A percentile compares a stretch with the other conserved stretches of the same genome.
Conservation (phyloP, 2,888 invertebrate genomes). For the Trimorus sp. region DNA sequence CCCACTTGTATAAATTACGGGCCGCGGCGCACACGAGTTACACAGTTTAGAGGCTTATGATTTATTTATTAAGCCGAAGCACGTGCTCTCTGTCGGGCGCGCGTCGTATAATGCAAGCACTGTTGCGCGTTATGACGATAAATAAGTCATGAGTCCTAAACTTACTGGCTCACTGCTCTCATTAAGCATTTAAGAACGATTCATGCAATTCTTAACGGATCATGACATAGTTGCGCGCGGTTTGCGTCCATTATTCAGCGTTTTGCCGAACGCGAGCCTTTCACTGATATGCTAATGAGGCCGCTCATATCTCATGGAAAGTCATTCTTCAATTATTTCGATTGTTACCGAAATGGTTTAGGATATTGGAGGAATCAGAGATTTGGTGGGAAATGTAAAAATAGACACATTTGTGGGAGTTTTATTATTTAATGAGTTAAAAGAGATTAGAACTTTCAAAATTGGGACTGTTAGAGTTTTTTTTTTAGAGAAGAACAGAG, state of each 20-base stretch:
- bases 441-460: no score
- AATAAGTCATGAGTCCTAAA: constrained; percentile 52
- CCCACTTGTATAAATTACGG: constrained; percentile 39
- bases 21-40: constrained; percentile 37
- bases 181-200: constrained; percentile 42
- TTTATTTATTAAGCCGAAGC: constrained; percentile 50
- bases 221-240: constrained; percentile 41
- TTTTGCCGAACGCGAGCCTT: no score
- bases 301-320: neutral
- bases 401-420: no score
- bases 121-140: constrained; percentile 54
- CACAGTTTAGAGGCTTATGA: constrained; percentile 56
- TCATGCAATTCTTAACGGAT: constrained; percentile 39
- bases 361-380: no score
- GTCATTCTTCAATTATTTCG: no score
- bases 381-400: no score
- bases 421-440: no score
- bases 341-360: no score
- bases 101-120: constrained; percentile 47
- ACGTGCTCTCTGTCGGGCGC: constrained; percentile 38
- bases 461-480: no score
- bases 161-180: constrained; percentile 45
- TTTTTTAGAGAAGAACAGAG: no score
- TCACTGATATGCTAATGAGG: no score
- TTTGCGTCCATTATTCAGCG: no score